phyloP scores from a whole-genome alignment of 2,888 invertebrate genomes.

The Brassicogethes aeneus region DNA sequence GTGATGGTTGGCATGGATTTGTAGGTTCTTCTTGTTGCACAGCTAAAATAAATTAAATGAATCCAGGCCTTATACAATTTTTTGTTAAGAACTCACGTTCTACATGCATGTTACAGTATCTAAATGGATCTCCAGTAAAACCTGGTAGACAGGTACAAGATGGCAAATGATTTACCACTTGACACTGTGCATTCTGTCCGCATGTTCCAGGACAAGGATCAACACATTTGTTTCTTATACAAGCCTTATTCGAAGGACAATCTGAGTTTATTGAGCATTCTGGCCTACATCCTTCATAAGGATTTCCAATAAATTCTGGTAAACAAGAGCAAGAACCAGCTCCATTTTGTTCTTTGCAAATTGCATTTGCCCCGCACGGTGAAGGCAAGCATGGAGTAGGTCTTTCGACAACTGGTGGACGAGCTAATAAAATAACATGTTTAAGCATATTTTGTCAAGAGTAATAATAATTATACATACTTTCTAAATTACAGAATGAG shows the following conservation, averaged over 20 bases:
- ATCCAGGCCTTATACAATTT: not conserved
- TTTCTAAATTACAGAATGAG: conserved; percentile 44
- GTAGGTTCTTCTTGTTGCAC: conserved; percentile 31
- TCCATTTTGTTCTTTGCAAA: conserved; percentile 52
- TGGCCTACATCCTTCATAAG: conserved; percentile 67
- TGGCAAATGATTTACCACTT: conserved; percentile 64
- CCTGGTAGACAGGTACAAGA: conserved; percentile 56
- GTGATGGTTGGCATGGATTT: conserved; percentile 61
- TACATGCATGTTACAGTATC: conserved; percentile 30
- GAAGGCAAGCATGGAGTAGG: conserved; percentile 53
- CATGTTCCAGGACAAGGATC: conserved; percentile 77
- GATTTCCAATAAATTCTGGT: conserved; percentile 65
- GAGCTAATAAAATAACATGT: not conserved
- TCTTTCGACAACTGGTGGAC: not conserved
- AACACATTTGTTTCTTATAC: conserved; percentile 63
- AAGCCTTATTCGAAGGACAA: conserved; percentile 62
- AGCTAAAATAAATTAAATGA: conserved; percentile 14
- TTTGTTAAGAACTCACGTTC: conserved; percentile 35
- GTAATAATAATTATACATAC: conserved; percentile 1
- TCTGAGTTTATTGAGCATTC: conserved; percentile 66
- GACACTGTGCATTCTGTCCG: conserved; percentile 65
- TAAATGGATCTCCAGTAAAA: conserved; percentile 52
- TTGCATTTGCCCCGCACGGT: conserved; percentile 63
- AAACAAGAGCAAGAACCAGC: conserved; percentile 62
- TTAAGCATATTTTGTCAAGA: conserved; percentile 17